phyloP scores from a whole-genome alignment of 2,888 invertebrate species.

The Allophyes oxyacanthae region DNA sequence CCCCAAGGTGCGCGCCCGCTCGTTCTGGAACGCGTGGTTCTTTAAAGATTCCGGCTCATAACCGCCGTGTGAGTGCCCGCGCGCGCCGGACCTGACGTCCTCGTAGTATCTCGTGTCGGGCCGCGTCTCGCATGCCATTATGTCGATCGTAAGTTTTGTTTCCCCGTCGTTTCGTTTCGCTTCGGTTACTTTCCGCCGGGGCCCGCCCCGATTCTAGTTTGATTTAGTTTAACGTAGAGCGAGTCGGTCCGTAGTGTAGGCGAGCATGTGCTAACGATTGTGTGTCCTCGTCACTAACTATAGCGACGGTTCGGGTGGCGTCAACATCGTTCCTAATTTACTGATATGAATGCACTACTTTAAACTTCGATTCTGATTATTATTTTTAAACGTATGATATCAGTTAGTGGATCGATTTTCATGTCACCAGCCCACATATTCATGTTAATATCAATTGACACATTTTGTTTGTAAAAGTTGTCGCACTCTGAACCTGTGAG shows the following conservation, averaged over 20 bases:
- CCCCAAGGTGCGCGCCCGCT: conserved; percentile 92
- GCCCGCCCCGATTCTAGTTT: conserved; percentile 51
- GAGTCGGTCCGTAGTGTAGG: conserved; percentile 64
- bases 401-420: conserved; percentile 60
- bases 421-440: conserved; percentile 63
- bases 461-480: conserved; percentile 73
- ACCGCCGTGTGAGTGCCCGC: conserved; percentile 52
- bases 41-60: conserved; percentile 83
- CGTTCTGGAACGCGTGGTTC: conserved; percentile 91
- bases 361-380: conserved; percentile 6
- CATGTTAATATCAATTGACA: conserved; percentile 66
- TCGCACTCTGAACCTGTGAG: conserved; percentile 57
- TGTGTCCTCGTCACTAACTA: conserved; percentile 63
- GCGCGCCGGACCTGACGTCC: conserved; percentile 51
- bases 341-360: conserved; percentile 15
- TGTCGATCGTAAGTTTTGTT: conserved; percentile 87
- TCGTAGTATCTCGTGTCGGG: conserved; percentile 57
- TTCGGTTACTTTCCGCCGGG: conserved; percentile 54
- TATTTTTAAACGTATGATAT: neutral
- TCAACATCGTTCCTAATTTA: conserved; percentile 48
- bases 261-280: conserved; percentile 64
- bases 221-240: conserved; percentile 57
- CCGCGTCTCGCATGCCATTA: conserved; percentile 80
- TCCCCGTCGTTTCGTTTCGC: conserved; percentile 56
- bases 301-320: conserved; percentile 57